A percentile compares a stretch with the other conserved stretches of the same genome.
Evolutionary conservation across 2,113 vertebrate genomes (phyloP).

Genomic region (Colossoma macropomum): DNA sequence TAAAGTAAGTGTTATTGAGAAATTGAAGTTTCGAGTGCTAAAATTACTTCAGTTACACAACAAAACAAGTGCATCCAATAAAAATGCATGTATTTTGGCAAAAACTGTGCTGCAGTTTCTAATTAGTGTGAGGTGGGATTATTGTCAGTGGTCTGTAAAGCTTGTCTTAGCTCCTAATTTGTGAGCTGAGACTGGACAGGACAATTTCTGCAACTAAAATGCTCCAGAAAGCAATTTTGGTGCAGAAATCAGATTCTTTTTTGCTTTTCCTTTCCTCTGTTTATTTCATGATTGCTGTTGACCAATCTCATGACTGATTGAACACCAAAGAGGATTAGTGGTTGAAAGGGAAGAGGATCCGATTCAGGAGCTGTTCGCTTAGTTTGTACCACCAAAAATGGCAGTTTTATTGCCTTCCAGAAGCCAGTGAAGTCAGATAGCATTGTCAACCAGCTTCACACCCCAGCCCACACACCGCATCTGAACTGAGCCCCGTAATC

Average conservation of each 20-base stretch:
- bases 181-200: not conserved
- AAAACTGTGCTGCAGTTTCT: no score
- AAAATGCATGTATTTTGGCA: no score
- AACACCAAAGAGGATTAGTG: constrained; percentile 53
- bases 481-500: constrained; percentile 50
- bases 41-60: no score
- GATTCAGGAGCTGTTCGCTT: constrained; percentile 1
- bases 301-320: constrained; percentile 51
- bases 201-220: constrained; percentile 22
- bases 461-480: constrained; percentile 6
- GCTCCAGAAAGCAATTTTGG: not conserved
- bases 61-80: no score
- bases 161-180: no score
- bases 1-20: no score
- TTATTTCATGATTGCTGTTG: constrained; percentile 24
- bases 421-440: constrained; percentile 40
- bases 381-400: constrained; percentile 11
- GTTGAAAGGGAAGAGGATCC: constrained; percentile 31
- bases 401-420: constrained; percentile 29
- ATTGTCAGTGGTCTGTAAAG: no score
- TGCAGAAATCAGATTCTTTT: not conserved
- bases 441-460: constrained; percentile 46
- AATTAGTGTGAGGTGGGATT: no score
- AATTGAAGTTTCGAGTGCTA: no score
- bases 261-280: constrained; percentile 34